Base-by-base conservation (phyloP, 2,113 vertebrate genomes). In the Onychostoma macrolepis region DNA sequence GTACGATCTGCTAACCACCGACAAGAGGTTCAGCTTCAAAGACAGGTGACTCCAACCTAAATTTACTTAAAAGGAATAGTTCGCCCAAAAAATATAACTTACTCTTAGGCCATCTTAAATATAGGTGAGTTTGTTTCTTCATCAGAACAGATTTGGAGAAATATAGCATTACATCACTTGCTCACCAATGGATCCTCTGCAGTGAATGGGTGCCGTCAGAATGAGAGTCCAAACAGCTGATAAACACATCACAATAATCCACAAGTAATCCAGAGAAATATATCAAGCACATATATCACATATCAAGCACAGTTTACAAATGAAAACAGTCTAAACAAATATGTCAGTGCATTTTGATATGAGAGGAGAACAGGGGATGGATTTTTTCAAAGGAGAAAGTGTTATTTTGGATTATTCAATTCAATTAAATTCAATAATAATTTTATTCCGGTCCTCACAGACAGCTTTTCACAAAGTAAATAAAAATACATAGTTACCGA, bases 11-110 rank as follows among this genome's bases (percentile, higher is more conserved):
- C 92, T 99, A 38, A 95, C 94, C 86, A 94, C 95, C 56, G 98
- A 99, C 91, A 96, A 96, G 94, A 96, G 97, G 89, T 99, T 99
- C 93, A 94, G 94, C 87, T 93, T 95, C 90, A 95, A 93, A 91
- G 94, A 96, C 88, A 96, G 97, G 98, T 96, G 93, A 93, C 13
- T 0, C n/a, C 33, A 3, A 21, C 7, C n/a, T 41, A 71, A 53
- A 21, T 41, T 28, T 10, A 82, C 7, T n/a, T 4, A 11, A 28
- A 30, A 2, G 24, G 7, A 15, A 24, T 58, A 58, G 53, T 58
- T 24, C 0, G 5, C 4, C 48, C 48, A 19, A 53, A 48, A 53
- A 19, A 53, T 4, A 48, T 17, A 21, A 56, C 19, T 56, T 24
- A 24, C 53, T 58, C 53, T 58, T 2, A 56, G 2, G 19, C 17